phyloP scores from a whole-genome alignment of 2,797 vertebrate species.

The Miichthys miiuy region DNA sequence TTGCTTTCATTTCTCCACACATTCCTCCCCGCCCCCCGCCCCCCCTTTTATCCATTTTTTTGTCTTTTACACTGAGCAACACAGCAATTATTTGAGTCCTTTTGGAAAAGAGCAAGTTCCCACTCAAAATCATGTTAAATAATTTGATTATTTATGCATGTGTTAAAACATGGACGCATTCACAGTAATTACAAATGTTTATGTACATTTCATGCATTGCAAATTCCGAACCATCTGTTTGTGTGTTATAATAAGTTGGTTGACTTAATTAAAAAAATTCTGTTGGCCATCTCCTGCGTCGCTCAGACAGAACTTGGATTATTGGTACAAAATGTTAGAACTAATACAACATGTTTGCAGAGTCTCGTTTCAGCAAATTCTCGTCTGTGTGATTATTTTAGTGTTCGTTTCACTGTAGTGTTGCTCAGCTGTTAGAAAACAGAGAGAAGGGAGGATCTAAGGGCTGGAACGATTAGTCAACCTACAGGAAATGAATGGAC shows the following conservation, averaged over 20 bases:
- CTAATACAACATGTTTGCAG: constrained; percentile 18
- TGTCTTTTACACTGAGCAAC: constrained; percentile 26
- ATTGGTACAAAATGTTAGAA: constrained; percentile 39
- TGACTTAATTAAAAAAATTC: constrained; percentile 55
- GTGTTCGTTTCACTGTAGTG: neutral
- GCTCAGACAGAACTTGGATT: constrained; percentile 41
- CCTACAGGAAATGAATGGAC: neutral
- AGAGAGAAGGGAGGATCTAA: neutral
- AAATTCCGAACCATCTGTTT: constrained; percentile 61
- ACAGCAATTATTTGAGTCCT: constrained; percentile 28
- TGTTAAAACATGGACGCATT: constrained; percentile 38
- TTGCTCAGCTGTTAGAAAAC: neutral
- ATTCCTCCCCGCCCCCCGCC: neutral
- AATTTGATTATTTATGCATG: constrained; percentile 57
- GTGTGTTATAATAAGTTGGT: constrained; percentile 51
- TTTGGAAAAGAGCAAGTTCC: constrained; percentile 23
- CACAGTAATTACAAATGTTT: constrained; percentile 57
- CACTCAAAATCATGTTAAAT: constrained; percentile 34
- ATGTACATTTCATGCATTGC: constrained; percentile 64
- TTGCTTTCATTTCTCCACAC: constrained; percentile 38
- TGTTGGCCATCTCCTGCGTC: constrained; percentile 22
- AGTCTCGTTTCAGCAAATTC: constrained; percentile 9
- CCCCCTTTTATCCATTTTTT: constrained; percentile 15
- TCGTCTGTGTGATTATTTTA: neutral
- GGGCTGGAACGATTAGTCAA: neutral